Percentiles rank a stretch among this genome's conserved stretches.
These are phyloP conservation scores for Leptura quadrifasciata DNA, from an alignment of 2,888 invertebrate species.

Conservation along the genomic window DNA sequence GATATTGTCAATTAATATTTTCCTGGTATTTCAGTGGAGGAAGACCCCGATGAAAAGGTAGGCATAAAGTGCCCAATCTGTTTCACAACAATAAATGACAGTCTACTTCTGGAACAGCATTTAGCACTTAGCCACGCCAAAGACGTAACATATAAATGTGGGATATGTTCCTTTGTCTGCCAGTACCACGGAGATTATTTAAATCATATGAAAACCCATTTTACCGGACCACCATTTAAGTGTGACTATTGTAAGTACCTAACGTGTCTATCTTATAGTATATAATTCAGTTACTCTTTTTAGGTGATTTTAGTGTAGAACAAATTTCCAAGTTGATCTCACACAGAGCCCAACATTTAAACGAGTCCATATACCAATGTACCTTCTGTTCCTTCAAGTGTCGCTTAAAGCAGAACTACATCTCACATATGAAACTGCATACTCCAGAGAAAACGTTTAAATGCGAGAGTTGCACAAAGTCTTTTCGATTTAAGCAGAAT, in stretches of 20 bases:
- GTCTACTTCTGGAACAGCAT: conserved; percentile 76
- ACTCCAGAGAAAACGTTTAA: conserved; percentile 77
- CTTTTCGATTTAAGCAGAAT: conserved; percentile 78
- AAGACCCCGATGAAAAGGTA: conserved; percentile 67
- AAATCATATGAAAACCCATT: conserved; percentile 78
- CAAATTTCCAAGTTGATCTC: conserved; percentile 77
- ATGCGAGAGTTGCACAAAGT: conserved; percentile 78
- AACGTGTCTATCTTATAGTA: conserved; percentile 19
- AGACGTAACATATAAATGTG: conserved; percentile 78
- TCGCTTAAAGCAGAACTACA: conserved; percentile 77
- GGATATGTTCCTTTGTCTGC: conserved; percentile 79
- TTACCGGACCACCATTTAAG: conserved; percentile 79
- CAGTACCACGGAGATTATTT: conserved; percentile 80
- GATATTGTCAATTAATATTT: neutral
- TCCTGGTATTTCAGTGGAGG: conserved; percentile 48
- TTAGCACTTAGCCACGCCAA: conserved; percentile 76
- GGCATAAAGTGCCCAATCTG: conserved; percentile 76
- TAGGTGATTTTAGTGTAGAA: conserved; percentile 71
- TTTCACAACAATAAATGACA: conserved; percentile 74
- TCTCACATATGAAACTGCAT: conserved; percentile 78
- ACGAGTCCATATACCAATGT: conserved; percentile 74
- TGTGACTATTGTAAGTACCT: conserved; percentile 77
- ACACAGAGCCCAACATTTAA: conserved; percentile 78
- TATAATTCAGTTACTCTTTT: conserved; percentile 39
- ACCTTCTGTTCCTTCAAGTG: conserved; percentile 78